Base-by-base conservation (phyloP, 2,113 vertebrate genomes). In the Trochalopteron elliotii region DNA sequence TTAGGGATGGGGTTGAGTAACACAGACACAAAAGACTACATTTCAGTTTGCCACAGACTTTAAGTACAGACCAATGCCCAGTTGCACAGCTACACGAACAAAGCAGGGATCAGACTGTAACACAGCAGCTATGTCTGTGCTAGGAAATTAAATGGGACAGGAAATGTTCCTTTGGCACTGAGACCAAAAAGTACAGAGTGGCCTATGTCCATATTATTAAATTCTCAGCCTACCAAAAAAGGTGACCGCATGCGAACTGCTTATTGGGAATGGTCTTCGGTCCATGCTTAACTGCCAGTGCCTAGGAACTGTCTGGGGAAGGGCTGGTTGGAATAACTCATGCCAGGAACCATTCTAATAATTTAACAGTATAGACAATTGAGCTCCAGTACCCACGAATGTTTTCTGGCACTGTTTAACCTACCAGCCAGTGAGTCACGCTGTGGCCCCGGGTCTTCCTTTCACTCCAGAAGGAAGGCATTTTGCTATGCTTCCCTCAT, bases 131-230 rank as follows among this genome's bases (percentile, higher is more conserved):
- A 82, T 82, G 96, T 93, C 94, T 96, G 91, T 83, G 93, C 84
- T 87, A 85, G 89, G 91, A 95, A 95, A 96, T 90, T 89, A 92
- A 94, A 94, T 91, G 75, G 96, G 92, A 93, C 88, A 94, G 96
- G 96, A 95, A 95, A 92, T 68, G 90, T 76, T 93, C 92, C 84
- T 93, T 76, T 96, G 96, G 95, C 96, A 95, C 67, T 0, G 23
- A 90, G 78, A 94, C 82, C 75, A 91, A 65, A 77, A 94, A 89
- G 78, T 77, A 97, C 94, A 94, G 85, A 93, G 94, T 53, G 61
- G 78, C 75, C 87, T 90, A 90, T 85, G 95, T 92, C 95, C 90
- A 76, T 92, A 69, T 69, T 93, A 87, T 31, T 93, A 93, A 76
- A 95, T 83, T 79, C 90, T 78, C 85, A 95, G 92, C 37, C 74